Evolutionary conservation across 1,140 invertebrate species (phyloP).

Genomic region (Solen grandis): DNA sequence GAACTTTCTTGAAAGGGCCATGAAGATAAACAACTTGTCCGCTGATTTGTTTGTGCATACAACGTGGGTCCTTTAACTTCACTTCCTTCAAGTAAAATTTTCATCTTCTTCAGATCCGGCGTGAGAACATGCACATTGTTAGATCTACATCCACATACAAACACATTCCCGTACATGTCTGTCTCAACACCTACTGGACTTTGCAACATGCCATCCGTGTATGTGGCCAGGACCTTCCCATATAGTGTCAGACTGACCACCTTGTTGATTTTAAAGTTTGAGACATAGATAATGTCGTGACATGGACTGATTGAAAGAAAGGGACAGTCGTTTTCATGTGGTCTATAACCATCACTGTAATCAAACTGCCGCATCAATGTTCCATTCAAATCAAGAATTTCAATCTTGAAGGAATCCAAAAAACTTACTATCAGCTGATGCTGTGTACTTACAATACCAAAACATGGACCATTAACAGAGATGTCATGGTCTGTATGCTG

Average conservation of each 20-base stretch:
- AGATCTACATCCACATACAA: background rate
- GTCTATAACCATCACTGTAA: background rate
- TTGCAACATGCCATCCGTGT: constrained; percentile 8
- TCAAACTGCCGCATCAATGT: background rate
- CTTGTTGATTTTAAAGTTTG: no score
- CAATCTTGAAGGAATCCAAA: no score
- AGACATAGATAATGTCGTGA: no score
- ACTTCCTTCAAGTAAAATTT: no score
- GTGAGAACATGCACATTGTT: constrained; percentile 18
- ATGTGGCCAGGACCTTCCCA: background rate
- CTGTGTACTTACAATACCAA: background rate
- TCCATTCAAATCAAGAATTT: no score
- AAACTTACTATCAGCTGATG: no score
- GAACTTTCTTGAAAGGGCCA: no score
- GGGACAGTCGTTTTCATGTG: background rate
- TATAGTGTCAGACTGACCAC: no score
- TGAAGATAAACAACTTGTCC: no score
- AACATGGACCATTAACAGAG: background rate
- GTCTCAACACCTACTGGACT: background rate
- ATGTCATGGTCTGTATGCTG: background rate
- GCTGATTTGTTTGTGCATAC: no score
- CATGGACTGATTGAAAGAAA: no score
- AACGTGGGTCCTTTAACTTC: no score
- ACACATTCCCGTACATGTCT: constrained; percentile 9
- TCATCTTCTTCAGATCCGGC: background rate